Percentiles rank a stretch among this genome's conserved stretches.
Conservation (phyloP, 2,888 invertebrate genomes). For the Mayetiola destructor region DNA sequence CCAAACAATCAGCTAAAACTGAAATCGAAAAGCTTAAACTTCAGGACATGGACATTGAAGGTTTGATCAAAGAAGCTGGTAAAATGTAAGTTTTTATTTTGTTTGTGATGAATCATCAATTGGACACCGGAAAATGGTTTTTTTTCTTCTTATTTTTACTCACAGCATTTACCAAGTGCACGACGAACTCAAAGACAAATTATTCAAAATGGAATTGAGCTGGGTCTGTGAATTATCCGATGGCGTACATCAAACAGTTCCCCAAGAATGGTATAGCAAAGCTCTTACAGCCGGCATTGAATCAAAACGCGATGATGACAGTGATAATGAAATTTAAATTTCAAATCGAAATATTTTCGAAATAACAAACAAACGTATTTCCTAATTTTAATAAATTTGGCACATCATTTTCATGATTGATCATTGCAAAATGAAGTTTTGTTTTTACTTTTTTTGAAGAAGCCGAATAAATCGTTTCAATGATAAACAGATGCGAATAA, state of each 20-base stretch:
- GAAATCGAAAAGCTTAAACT: constrained; percentile 96
- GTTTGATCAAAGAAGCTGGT: constrained; percentile 86
- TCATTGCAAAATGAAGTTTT: no score
- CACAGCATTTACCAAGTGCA: constrained; percentile 73
- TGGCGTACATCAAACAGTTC: constrained; percentile 71
- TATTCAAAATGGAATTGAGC: constrained; percentile 88
- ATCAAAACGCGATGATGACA: constrained; percentile 43
- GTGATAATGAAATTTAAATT: constrained; percentile 38
- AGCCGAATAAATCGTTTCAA: no score
- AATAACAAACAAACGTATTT: no score
- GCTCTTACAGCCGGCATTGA: constrained; percentile 80
- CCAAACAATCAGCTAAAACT: constrained; percentile 96
- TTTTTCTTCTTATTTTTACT: constrained; percentile 23
- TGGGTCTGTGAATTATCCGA: constrained; percentile 76
- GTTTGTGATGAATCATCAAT: neutral
- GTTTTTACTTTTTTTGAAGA: no score
- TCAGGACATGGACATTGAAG: constrained; percentile 65
- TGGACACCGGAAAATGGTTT: constrained; percentile 15
- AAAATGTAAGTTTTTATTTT: constrained; percentile 79
- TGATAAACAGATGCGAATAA: no score
- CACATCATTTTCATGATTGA: no score
- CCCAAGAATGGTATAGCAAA: constrained; percentile 62
- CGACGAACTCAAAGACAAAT: constrained; percentile 70
- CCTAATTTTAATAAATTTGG: no score
- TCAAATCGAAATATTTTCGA: no score